Base-by-base conservation (phyloP, 2,888 invertebrate species). In the Hipparchia sbordonii region DNA sequence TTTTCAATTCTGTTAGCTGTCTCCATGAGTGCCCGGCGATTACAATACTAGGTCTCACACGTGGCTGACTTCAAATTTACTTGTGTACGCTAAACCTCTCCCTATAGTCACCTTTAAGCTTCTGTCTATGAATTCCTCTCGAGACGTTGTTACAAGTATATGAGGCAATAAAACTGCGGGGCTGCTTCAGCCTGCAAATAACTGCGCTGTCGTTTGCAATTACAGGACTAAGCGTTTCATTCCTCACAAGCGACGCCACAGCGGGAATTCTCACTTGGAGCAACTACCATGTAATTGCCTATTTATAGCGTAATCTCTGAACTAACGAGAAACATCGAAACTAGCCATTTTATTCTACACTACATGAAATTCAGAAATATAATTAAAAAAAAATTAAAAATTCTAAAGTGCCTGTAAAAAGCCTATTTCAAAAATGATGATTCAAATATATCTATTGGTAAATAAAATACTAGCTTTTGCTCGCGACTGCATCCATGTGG, bases 261-360 rank as follows among this genome's bases (percentile, higher is more conserved):
- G 72, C 70, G 74, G 72, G 70, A 73, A 73, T 73, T 70, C 59
- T 67, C 67, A 67, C 63, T 69, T 67, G 39, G 59, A 65, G 52
- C 56, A 57, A 67, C 66, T 66, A 52, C 66, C 61, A 4, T 23
- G 8, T 75, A 73, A 75, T 75, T 75, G 69, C 56, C 57, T 67
- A 68, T 75, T 71, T 68, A 73, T 60, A 10, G 10, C 10, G 39
- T 45, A 54, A n/a, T n/a, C n/a, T 60, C 7, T 39, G 57, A 5
- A 67, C 46, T 3, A 67, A 65, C 52, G 13, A 33, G 52, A 10
- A 10, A 66, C 52, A 8, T 39, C 6, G 23, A 57, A 57, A 57
- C 13, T 8, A 39, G 39, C 39, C 39, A 39, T 39, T 23, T 23
- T 23, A 23, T 23, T 23, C 23, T 23, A 23, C 23, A 23, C 23